Conservation (phyloP, 2,797 vertebrate species). For the Cottoperca gobio region DNA sequence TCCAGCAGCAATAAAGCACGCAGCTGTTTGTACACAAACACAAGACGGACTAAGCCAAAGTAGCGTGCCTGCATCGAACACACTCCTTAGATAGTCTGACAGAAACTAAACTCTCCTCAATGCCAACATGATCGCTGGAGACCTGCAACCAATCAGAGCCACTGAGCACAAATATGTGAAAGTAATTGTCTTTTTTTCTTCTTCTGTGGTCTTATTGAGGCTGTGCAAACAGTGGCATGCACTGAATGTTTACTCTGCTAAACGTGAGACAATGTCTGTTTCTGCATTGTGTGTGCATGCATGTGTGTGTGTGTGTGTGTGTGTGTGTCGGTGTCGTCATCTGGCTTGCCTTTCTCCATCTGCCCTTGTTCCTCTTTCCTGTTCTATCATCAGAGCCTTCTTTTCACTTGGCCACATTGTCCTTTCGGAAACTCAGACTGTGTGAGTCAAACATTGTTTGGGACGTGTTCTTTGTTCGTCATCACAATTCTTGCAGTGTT, state of each 20-base stretch:
- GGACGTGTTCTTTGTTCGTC: conserved; percentile 9
- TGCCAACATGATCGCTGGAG: conserved; percentile 42
- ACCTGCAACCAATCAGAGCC: conserved; percentile 20
- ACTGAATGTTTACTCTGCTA: conserved; percentile 22
- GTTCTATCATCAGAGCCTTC: conserved; percentile 78
- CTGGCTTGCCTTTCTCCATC: conserved; percentile 58
- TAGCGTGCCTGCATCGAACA: conserved; percentile 1
- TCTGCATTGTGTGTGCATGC: conserved; percentile 30
- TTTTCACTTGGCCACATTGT: conserved; percentile 75
- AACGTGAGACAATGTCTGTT: conserved; percentile 13
- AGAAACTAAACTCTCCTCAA: conserved; percentile 2
- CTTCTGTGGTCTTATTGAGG: not conserved
- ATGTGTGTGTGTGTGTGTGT: not conserved
- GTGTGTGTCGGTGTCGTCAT: conserved; percentile 47
- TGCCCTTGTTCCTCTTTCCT: conserved; percentile 81
- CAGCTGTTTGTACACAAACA: conserved; percentile 34
- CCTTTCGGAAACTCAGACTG: conserved; percentile 78
- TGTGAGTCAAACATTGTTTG: conserved; percentile 77
- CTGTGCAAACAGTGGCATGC: not conserved
- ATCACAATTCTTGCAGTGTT: conserved; percentile 32
- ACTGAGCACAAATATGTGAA: conserved; percentile 30
- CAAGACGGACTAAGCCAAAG: conserved; percentile 8
- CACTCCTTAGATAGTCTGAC: conserved; percentile 18
- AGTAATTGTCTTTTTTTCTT: not conserved
- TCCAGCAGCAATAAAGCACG: conserved; percentile 16